Evolutionary conservation across 2,113 vertebrate species (phyloP).

Genomic region (Eulemur rufifrons): DNA sequence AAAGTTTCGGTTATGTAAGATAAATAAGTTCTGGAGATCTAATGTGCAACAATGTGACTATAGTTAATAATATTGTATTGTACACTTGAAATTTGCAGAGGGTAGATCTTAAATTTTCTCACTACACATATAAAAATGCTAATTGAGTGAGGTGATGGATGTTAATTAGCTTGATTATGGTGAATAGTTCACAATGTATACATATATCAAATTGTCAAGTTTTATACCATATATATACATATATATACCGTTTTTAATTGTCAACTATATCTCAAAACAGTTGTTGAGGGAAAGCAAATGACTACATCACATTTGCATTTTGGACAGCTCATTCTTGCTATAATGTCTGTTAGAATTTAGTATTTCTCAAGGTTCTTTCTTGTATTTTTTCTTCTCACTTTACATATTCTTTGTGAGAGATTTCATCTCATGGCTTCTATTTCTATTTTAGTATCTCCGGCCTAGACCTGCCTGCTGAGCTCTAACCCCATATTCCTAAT

Average conservation of each 20-base stretch:
- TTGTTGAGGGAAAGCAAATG: background rate
- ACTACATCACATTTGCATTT: slow-evolving; percentile 28
- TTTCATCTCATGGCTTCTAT: slow-evolving; percentile 13
- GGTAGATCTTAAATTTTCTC: background rate
- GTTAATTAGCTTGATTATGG: background rate
- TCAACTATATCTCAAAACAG: background rate
- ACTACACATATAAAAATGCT: background rate
- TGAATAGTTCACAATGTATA: background rate
- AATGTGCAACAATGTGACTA: background rate
- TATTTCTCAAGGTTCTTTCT: background rate
- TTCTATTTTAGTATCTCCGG: slow-evolving; percentile 5
- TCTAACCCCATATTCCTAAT: background rate
- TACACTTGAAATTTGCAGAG: background rate
- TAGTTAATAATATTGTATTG: background rate
- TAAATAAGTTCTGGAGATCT: background rate
- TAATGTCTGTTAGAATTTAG: slow-evolving; percentile 13
- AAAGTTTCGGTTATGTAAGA: background rate
- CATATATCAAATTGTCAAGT: background rate
- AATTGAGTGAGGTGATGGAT: background rate
- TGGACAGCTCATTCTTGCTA: background rate
- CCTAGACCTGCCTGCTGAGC: background rate
- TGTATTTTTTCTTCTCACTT: slow-evolving; percentile 44
- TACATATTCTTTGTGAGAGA: background rate
- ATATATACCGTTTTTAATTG: background rate
- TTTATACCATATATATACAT: background rate